Base-by-base conservation (phyloP, 2,888 invertebrate genomes). In the Eudasyphora cyanicolor region DNA sequence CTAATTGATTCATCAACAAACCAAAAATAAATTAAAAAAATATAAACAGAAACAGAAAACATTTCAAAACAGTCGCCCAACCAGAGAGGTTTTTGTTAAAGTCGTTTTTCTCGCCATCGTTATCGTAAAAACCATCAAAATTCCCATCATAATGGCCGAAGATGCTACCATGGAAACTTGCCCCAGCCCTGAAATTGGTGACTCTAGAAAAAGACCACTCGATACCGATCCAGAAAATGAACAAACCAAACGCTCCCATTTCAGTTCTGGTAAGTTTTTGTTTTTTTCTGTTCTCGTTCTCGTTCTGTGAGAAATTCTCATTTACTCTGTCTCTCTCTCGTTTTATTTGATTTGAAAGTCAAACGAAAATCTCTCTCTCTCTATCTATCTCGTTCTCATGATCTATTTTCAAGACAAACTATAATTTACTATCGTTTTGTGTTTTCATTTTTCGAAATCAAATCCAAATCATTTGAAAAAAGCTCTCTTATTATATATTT, bases 81-180 rank as follows among this genome's bases (percentile, higher is more conserved):
- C n/a, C 19, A 38, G 21, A 38, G 21, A 73, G 32, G n/a, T 84
- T 81, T 45, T 79, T 76, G 82, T 70, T 77, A 76, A 82, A 49
- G 67, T 75, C 76, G n/a, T 81, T 79, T 84, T 82, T 82, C 78
- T 81, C 79, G 78, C 84, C 79, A 71, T 79, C 79, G 64, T 49
- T 76, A 54, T 69, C 45, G 74, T 77, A 70, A 80, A 84, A 82
- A 35, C 21, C 32, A 76, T 77, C 84, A 82, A 84, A 84, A 85
- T 85, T 82, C 79, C 60, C 79, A 88, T 89, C 86, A 89, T 91
- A 94, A 97, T 97, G 96, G 97, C 96, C 94, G 96, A 96, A 93
- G 97, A 97, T 94, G 96, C 96, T 94, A 96, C 96, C 94, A 97
- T 97, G 96, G 97, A 97, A 95, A 96, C 97, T 94, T 97, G 97